Evolutionary conservation across 2,113 vertebrate species (phyloP), one percentile per base, ranked within the genome.

Genomic region (Platichthys flesus): DNA sequence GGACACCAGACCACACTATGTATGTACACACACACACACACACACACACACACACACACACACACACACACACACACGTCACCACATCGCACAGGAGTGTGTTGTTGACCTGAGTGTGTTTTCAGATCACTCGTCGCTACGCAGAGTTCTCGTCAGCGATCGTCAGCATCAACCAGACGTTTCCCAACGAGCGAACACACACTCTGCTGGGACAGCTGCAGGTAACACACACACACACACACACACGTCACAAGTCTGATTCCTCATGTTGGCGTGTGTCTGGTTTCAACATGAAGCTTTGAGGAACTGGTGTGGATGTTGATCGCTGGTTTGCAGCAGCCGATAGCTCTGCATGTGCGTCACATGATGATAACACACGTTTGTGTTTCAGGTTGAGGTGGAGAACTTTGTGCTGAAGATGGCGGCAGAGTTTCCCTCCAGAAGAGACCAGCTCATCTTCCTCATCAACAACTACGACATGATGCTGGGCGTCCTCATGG

Each of bases 401-500:
- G 97, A 97, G 78, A 98, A 97, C 83, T 97, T 98, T 60, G 96
- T 98, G 21, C 92, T 98, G n/a, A 95, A 96, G 40, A 97, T 98
- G 93, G 97, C 97, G 0, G 97, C 97, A 0, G 97, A 98, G 83
- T 98, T 98, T 87, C 96, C 97, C 1, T 97, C 97, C 4, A 94
- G 97, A 68, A 93, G 94, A 84, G 97, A 98, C 69, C 97, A 98
- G 89, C 96, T 98, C 7, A 95, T 98, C 79, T 98, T 98, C 92
- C 95, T 98, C 79, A 98, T 98, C 79, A 98, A 98, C 93, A 98
- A 98, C 93, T 98, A 98, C 0, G 97, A 98, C 91, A 98, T 98
- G 97, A 93, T 98, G 97, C 94, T 98, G 62, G 93, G 95, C 0
- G 97, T 98, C 55, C 94, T 98, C 24, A 97, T 96, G 96, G 97